phyloP scores from a whole-genome alignment of 2,113 vertebrate genomes.

The Python bivittatus region DNA sequence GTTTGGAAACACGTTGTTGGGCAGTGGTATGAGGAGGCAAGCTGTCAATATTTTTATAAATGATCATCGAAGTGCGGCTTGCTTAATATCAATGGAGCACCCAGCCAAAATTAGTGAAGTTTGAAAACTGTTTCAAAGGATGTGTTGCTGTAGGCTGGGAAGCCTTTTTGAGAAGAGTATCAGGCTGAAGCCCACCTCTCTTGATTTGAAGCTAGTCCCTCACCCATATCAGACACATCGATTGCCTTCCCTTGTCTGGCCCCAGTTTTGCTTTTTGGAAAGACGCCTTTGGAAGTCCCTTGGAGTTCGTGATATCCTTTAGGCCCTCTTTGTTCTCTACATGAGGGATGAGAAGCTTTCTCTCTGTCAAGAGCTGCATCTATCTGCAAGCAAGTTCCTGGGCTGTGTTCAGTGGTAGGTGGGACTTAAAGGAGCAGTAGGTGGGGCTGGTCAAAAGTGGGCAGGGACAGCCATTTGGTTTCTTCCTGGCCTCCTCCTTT shows the following conservation, averaged over 20 bases:
- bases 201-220: not conserved
- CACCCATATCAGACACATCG: not conserved
- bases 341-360: not conserved
- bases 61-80: constrained; percentile 73
- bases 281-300: not conserved
- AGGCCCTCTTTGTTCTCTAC: not conserved
- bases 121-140: constrained; percentile 9
- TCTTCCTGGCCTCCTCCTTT: not conserved
- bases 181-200: not conserved
- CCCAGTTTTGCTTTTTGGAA: not conserved
- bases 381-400: not conserved
- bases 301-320: not conserved
- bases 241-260: not conserved
- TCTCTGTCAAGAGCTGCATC: not conserved
- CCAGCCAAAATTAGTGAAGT: constrained; percentile 53
- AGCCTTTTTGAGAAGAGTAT: not conserved
- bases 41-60: constrained; percentile 84
- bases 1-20: constrained; percentile 84
- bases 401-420: not conserved
- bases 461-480: not conserved
- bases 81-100: constrained; percentile 63
- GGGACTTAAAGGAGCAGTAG: not conserved
- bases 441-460: not conserved
- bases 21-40: constrained; percentile 79
- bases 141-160: not conserved